Percentiles rank a stretch among this genome's conserved stretches.
Evolutionary conservation across 2,797 vertebrate genomes (phyloP).

Genomic region (Iguana delicatissima): DNA sequence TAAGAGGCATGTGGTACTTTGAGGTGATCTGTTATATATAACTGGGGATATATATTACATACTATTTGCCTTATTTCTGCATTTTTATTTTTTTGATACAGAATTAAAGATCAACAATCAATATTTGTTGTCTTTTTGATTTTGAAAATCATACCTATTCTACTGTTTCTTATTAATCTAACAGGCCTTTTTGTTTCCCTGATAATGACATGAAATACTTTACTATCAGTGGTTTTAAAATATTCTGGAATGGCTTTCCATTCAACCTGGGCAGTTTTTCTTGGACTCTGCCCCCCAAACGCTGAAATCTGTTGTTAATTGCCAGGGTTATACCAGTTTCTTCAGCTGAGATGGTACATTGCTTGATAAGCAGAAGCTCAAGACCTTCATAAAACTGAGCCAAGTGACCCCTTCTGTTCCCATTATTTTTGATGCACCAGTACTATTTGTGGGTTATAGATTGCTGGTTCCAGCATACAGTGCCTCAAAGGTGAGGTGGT

Average conservation of each 20-base stretch:
- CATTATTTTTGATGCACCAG: not conserved
- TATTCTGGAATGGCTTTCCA: not conserved
- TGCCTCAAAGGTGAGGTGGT: not conserved
- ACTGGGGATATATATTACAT: not conserved
- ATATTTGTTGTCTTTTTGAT: not conserved
- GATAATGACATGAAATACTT: slow-evolving; percentile 19
- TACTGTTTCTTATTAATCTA: not conserved
- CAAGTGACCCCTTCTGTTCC: not conserved
- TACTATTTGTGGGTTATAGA: not conserved
- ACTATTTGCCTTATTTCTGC: not conserved
- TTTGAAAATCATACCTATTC: not conserved
- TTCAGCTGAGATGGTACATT: slow-evolving; percentile 1
- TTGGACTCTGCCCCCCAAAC: not conserved
- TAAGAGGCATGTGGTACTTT: not conserved
- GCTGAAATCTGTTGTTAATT: slow-evolving; percentile 14
- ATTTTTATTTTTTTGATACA: not conserved
- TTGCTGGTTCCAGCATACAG: not conserved
- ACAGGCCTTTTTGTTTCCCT: slow-evolving; percentile 1
- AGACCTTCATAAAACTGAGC: not conserved
- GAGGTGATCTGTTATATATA: not conserved
- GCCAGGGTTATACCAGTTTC: slow-evolving; percentile 8
- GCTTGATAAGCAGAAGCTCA: not conserved
- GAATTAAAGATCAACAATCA: not conserved
- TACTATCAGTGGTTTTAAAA: slow-evolving; percentile 18
- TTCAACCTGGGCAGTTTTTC: not conserved